These are phyloP conservation scores for Hoplias malabaricus DNA, from an alignment of 2,113 vertebrate genomes.

Conservation along the genomic window DNA sequence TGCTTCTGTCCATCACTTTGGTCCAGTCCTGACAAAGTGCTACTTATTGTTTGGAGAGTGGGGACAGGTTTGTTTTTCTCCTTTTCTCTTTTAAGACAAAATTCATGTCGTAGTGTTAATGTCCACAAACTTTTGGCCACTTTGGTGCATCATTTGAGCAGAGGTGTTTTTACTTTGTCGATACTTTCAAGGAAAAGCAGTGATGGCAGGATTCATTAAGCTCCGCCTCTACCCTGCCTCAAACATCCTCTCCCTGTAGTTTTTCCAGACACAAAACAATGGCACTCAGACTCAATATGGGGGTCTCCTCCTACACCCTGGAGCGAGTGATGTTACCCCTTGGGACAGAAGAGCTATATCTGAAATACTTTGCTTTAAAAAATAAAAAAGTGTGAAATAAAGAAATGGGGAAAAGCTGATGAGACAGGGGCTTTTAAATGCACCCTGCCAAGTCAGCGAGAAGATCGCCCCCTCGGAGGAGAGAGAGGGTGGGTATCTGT, in stretches of 20 bases:
- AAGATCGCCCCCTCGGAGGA: background rate
- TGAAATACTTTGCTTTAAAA: background rate
- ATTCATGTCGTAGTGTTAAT: too few relatives aligned
- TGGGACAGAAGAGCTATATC: background rate
- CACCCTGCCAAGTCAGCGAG: background rate
- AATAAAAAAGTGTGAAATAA: background rate
- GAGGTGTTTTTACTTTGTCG: too few relatives aligned
- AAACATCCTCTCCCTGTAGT: too few relatives aligned
- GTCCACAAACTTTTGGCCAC: too few relatives aligned
- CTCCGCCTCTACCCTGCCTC: too few relatives aligned
- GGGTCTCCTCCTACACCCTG: too few relatives aligned
- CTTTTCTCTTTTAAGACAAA: too few relatives aligned
- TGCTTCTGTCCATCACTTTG: background rate
- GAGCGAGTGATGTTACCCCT: background rate
- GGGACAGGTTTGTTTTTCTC: background rate
- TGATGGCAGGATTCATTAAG: too few relatives aligned
- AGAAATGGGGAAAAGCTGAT: conserved; percentile 8
- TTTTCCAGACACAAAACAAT: too few relatives aligned
- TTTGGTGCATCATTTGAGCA: too few relatives aligned
- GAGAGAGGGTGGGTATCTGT: background rate
- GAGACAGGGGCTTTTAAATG: background rate
- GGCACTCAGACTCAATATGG: too few relatives aligned
- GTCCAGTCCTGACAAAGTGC: conserved; percentile 14
- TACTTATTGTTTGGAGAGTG: background rate
- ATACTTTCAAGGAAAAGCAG: too few relatives aligned